Evolutionary conservation across 1,140 invertebrate genomes (phyloP), one percentile per base, ranked within the genome.

Genomic region (Saccostrea cuccullata): DNA sequence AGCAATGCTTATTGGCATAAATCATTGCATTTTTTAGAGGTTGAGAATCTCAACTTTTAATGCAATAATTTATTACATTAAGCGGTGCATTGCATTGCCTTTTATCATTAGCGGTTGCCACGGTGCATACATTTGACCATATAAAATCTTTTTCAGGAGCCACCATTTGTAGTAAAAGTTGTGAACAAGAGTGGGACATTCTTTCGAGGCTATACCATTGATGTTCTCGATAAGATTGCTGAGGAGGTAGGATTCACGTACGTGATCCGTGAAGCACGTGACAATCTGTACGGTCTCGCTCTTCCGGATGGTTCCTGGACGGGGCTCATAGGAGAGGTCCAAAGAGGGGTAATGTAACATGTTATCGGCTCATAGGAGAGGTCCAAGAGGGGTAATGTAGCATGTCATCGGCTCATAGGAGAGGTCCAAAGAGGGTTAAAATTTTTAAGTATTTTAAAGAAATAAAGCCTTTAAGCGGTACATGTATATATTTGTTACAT

Each of bases 281-380:
- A 92, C 83, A 82, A 84, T 2, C 55, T 85, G 26, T 93, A 90
- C 70, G 92, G 92, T 17, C 64, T 70, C 11, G 58, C 73, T 13
- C 67, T 30, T 1, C 6, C 87, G 15, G 89, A 92, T 83, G 92
- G 92, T 26, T 86, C 89, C 15, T 92, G 92, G 92, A 88, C 86
- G 13, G 92, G 92, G 13, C 30, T 92, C 20, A 89, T 92, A 15
- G 92, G 92, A 30, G 89, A 91, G 56, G 86, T 92, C 13, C 40
- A 90, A 23, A 82, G 60, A 77, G 91, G 91, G 89, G 92, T 92
- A 88, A 86, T 47, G 15, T 0, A 77, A 17, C 23, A 36, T 36
- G 30, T 36, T 1, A 36, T 36, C 30, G 30, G 30, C 30, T n/a
- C n/a, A n/a, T n/a, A n/a, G n/a, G n/a, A n/a, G n/a, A n/a, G n/a